Evolutionary conservation across 2,888 invertebrate genomes (phyloP), one percentile per base, ranked within the genome.

Genomic region (Apoda limacodes): DNA sequence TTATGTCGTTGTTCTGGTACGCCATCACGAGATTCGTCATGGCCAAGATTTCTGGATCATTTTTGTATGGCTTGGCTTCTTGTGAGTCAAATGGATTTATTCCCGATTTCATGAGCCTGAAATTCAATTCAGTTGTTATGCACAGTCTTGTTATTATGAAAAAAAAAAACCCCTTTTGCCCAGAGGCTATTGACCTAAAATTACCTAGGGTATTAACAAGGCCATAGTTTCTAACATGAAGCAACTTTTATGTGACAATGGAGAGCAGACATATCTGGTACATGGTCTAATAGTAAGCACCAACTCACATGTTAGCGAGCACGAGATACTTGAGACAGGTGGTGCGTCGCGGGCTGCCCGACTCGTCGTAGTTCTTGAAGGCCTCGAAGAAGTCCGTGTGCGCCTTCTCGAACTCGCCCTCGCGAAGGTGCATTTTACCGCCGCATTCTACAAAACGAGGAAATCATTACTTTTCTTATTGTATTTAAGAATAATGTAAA

Each of bases 381-480:
- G 98, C 98, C 70, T 99, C 98, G 69, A 99, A 99, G 75, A 99
- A 99, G 68, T 99, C 98, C 5, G 98, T 98, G 70, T 99, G 98
- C 1, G 99, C 98, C 63, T 96, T 93, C 63, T 98, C 98, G 66
- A 98, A 99, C 75, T 98, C 98, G 3, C 96, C 97, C 80, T 99
- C 98, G 12, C 98, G 86, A 25, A 99, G 82, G 75, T 99, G 98
- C 99, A 99, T 99, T 75, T 99, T 99, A 0, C 99, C 99, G 4
- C 98, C 99, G 70, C 98, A 99, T 76, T 99, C 98, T 88, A 50
- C 48, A 50, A 47, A 6, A 17, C n/a, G n/a, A n/a, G n/a, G n/a
- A n/a, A n/a, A n/a, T n/a, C n/a, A n/a, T n/a, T n/a, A n/a, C n/a
- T n/a, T n/a, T n/a, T 6, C 14, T 22, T 12, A 29, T 13, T 13